These are phyloP conservation scores for Thamnophis elegans DNA, from an alignment of 2,797 vertebrate species.

Conservation along the genomic window DNA sequence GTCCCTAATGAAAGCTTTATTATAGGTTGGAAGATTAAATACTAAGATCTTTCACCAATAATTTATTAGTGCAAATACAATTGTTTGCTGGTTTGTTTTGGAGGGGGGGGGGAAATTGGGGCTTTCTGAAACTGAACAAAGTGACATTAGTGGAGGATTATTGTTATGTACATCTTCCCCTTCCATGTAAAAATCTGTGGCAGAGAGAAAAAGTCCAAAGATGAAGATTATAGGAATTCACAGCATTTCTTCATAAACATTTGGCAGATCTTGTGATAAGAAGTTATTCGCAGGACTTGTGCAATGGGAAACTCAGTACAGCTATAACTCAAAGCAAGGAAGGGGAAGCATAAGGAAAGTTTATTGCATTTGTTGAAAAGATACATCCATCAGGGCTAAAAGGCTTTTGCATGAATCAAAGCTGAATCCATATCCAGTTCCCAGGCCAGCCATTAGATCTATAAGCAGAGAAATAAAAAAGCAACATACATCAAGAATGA, in stretches of 20 bases:
- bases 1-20: not conserved
- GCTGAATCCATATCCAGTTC: constrained; percentile 72
- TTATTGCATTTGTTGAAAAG: constrained; percentile 71
- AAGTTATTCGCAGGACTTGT: constrained; percentile 51
- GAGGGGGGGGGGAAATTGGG: not conserved
- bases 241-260: constrained; percentile 11
- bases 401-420: constrained; percentile 84
- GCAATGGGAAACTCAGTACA: constrained; percentile 38
- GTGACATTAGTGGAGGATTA: not conserved
- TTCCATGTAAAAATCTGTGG: not conserved
- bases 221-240: not conserved
- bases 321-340: constrained; percentile 55
- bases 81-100: not conserved
- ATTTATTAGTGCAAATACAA: not conserved
- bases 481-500: not conserved
- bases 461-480: constrained; percentile 50
- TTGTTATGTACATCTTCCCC: not conserved
- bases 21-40: not conserved
- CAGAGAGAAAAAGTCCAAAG: not conserved
- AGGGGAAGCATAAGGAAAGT: constrained; percentile 33
- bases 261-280: constrained; percentile 7
- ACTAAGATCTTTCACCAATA: not conserved
- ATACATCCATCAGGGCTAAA: constrained; percentile 90
- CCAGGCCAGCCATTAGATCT: constrained; percentile 59
- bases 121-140: not conserved